phyloP scores from a whole-genome alignment of 2,888 invertebrate genomes.

The Brachyopa scutellaris region DNA sequence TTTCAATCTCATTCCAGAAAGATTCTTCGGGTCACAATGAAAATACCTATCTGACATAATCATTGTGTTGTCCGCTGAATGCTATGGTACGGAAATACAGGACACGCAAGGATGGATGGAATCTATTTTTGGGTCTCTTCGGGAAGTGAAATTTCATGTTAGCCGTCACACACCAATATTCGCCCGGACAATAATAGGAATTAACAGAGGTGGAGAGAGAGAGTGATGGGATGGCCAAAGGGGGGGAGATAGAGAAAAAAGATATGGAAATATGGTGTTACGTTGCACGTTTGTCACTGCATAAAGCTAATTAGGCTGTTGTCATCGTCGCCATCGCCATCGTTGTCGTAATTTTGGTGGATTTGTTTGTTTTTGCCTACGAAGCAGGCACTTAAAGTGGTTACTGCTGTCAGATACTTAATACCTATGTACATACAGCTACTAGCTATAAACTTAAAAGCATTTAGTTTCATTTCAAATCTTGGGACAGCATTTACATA shows the following conservation, averaged over 20 bases:
- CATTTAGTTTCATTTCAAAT: too few species aligned
- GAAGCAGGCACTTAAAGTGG: slow-evolving; percentile 16
- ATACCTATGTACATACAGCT: too few species aligned
- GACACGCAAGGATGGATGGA: slow-evolving; percentile 38
- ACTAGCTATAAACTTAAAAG: too few species aligned
- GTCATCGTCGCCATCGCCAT: too few species aligned
- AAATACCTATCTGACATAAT: too few species aligned
- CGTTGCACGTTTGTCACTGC: slow-evolving; percentile 61
- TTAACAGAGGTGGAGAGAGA: neutral
- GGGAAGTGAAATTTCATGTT: slow-evolving; percentile 63
- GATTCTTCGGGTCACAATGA: neutral
- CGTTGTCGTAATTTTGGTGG: neutral
- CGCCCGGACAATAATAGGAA: neutral
- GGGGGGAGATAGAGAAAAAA: too few species aligned
- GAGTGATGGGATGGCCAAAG: too few species aligned
- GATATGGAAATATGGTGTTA: too few species aligned
- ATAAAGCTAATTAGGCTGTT: slow-evolving; percentile 64
- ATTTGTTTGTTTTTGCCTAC: neutral
- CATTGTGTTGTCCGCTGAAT: too few species aligned
- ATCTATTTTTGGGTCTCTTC: slow-evolving; percentile 55
- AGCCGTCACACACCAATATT: slow-evolving; percentile 28
- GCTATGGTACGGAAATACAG: too few species aligned
- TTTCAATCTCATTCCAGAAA: slow-evolving; percentile 16
- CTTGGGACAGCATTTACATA: too few species aligned
- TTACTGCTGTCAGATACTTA: slow-evolving; percentile 35